Conservation (phyloP, 2,113 vertebrate genomes). For the Pterocles orientalis region DNA sequence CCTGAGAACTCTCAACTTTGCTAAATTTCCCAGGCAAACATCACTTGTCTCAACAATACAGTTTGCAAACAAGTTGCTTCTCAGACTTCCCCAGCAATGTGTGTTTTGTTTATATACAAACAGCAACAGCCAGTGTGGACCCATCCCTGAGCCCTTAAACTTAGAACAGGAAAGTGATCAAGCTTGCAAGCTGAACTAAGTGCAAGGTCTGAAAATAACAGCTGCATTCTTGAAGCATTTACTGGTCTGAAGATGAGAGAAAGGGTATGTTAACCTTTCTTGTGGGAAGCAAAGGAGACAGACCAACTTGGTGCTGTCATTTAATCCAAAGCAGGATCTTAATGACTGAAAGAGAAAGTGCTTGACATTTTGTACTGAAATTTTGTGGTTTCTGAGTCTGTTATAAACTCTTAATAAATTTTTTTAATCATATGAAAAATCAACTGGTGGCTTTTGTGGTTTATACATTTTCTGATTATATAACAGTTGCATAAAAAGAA, state of each 20-base stretch:
- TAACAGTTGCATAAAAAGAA: background rate
- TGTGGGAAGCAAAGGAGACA: background rate
- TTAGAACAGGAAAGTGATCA: background rate
- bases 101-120: background rate
- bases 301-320: background rate
- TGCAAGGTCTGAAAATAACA: background rate
- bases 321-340: background rate
- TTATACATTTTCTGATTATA: background rate
- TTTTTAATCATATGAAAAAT: background rate
- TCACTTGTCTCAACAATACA: background rate
- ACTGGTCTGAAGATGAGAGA: background rate
- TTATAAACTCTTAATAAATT: conserved; percentile 25
- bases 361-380: background rate
- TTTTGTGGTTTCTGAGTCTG: background rate
- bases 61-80: background rate
- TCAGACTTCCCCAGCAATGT: background rate
- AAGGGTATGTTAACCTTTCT: background rate
- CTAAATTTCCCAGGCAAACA: background rate
- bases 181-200: background rate
- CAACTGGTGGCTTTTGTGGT: background rate
- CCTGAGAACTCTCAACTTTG: background rate
- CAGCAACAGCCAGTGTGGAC: background rate
- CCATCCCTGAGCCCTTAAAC: background rate
- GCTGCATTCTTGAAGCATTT: background rate
- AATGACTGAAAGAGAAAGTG: background rate